Conservation (phyloP, 1,140 invertebrate species). For the Sinonovacula constricta region DNA sequence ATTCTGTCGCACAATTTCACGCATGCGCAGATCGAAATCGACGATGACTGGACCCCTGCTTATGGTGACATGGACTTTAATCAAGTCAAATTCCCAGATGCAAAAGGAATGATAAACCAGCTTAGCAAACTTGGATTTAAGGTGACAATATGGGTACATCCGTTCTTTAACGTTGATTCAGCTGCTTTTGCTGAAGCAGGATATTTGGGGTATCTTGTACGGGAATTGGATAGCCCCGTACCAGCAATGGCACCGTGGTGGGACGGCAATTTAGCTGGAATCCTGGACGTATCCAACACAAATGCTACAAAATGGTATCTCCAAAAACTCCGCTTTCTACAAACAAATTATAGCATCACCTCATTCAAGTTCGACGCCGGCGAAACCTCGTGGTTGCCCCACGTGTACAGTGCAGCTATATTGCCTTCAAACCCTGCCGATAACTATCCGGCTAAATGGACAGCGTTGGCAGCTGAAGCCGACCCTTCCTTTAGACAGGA, state of each 20-base stretch:
- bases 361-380: slow-evolving; percentile 97
- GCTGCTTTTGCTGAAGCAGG: slow-evolving; percentile 79
- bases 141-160: slow-evolving; percentile 94
- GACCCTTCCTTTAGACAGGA: slow-evolving; percentile 85
- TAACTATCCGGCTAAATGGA: slow-evolving; percentile 73
- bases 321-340: slow-evolving; percentile 82
- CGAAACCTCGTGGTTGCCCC: slow-evolving; percentile 90
- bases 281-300: slow-evolving; percentile 72
- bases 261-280: slow-evolving; percentile 84
- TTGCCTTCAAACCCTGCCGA: slow-evolving; percentile 47
- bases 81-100: slow-evolving; percentile 86
- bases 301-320: slow-evolving; percentile 85
- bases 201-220: slow-evolving; percentile 69
- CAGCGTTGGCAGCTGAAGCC: slow-evolving; percentile 75
- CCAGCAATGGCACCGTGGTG: slow-evolving; percentile 87
- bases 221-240: slow-evolving; percentile 77
- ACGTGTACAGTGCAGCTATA: slow-evolving; percentile 44
- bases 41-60: slow-evolving; percentile 93
- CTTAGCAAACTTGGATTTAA: slow-evolving; percentile 85
- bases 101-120: slow-evolving; percentile 81
- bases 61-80: slow-evolving; percentile 91
- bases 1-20: slow-evolving; percentile 86
- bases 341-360: slow-evolving; percentile 83
- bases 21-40: slow-evolving; percentile 91
- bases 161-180: slow-evolving; percentile 91